These are phyloP conservation scores for Melinopterus prodromus DNA, from an alignment of 2,888 invertebrate species.

Conservation along the genomic window DNA sequence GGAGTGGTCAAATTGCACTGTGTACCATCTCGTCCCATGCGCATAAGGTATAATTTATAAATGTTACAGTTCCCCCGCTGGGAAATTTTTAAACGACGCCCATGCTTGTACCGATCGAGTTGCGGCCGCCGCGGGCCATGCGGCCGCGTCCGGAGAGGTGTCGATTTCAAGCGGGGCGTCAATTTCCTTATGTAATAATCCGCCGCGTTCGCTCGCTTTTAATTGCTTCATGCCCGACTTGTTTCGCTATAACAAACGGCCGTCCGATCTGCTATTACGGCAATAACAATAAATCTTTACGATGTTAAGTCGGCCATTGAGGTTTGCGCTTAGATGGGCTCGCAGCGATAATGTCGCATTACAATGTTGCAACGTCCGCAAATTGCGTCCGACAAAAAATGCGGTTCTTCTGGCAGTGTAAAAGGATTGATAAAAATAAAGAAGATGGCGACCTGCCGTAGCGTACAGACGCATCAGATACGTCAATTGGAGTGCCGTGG, in stretches of 20 bases:
- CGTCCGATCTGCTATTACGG: neutral
- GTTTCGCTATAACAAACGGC: conserved; percentile 4
- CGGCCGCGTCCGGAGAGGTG: neutral
- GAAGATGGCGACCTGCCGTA: neutral
- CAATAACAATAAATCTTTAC: conserved; percentile 4
- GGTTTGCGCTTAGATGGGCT: conserved; percentile 4
- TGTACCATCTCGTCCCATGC: too few species aligned
- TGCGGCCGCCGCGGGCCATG: neutral
- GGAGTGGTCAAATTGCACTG: too few species aligned
- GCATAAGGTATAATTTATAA: too few species aligned
- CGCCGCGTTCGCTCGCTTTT: neutral
- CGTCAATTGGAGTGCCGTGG: neutral
- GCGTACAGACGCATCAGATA: neutral
- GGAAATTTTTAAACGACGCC: neutral
- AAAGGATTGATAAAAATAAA: neutral
- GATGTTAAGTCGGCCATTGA: neutral
- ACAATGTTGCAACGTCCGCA: conserved; percentile 14
- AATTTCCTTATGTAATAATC: neutral
- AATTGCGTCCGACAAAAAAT: neutral
- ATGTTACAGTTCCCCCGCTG: neutral
- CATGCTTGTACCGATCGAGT: neutral
- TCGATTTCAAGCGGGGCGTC: conserved; percentile 4
- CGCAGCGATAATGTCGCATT: conserved; percentile 19
- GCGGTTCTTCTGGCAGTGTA: neutral
- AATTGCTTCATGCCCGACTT: conserved; percentile 4